Base-by-base conservation (phyloP, 2,113 vertebrate species). In the Rhabdornis inornatus region DNA sequence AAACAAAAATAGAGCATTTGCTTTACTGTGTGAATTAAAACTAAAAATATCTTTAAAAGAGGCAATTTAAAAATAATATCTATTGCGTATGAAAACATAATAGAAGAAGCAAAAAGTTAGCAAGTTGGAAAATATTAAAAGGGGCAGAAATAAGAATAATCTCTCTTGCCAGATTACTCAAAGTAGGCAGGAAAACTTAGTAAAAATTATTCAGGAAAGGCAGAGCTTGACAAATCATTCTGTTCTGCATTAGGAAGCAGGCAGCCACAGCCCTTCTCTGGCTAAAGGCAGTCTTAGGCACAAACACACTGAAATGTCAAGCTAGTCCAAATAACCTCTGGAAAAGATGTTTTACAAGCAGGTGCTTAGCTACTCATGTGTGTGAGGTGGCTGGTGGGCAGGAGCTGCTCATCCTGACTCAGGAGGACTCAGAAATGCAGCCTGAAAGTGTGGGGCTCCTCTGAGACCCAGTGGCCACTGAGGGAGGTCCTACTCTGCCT, bases 361-460 rank as follows among this genome's bases (percentile, higher is more conserved):
- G 57, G 19, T 40, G 39, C 55, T 66, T 24, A 49, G 47, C n/a
- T 35, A 30, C 31, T 33, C 10, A 2, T 4, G 1, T 30, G 57
- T 72, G 35, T 53, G 47, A 71, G 19, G 20, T 52, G 50, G 37
- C 27, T 53, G 18, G 10, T 39, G 21, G 45, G 37, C 27, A 65
- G 44, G 37, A 85, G 45, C 28, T 69, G 40, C 10, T 91, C 15
- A 5, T 65, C 30, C 23, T 42, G 20, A 15, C 47, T 83, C 65
- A 57, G 65, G 28, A 61, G 83, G 65, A 27, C 37, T 39, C 35
- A 63, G 55, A 28, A 59, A 18, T 15, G 30, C 39, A 64, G 13
- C 25, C 53, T 2, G 2, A 39, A 45, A 57, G 15, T 0, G 0
- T 35, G 39, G 16, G 31, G 3, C 18, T 52, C 15, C 18, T 83